These are phyloP conservation scores for Rhagonycha lutea DNA, from an alignment of 2,888 invertebrate genomes.

Conservation along the genomic window DNA sequence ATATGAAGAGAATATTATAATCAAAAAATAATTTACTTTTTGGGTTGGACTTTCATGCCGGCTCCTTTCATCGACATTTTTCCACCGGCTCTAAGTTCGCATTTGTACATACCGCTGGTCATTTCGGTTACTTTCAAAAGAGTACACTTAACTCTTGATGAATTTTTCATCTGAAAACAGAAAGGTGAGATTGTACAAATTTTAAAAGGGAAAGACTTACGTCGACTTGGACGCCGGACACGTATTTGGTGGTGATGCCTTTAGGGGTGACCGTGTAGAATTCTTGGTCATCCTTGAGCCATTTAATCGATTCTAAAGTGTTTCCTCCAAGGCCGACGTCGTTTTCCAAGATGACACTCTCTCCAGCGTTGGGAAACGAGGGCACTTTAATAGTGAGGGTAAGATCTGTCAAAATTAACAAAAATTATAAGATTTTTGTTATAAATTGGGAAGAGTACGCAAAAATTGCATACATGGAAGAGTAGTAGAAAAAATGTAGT, in stretches of 20 bases:
- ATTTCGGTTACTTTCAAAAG: slow-evolving; percentile 19
- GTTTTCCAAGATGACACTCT: slow-evolving; percentile 14
- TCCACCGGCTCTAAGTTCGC: slow-evolving; percentile 22
- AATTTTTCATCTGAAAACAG: slow-evolving; percentile 23
- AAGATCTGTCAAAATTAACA: slow-evolving; percentile 5
- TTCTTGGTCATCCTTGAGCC: slow-evolving; percentile 22
- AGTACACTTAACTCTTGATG: slow-evolving; percentile 20
- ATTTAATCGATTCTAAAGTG: slow-evolving; percentile 22
- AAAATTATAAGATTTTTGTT: too few relatives aligned
- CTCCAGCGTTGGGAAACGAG: slow-evolving; percentile 21
- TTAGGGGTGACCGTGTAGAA: slow-evolving; percentile 22
- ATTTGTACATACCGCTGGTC: slow-evolving; percentile 24
- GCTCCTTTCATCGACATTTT: slow-evolving; percentile 27
- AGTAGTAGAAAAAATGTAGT: too few relatives aligned
- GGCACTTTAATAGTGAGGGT: slow-evolving; percentile 19
- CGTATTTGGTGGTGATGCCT: slow-evolving; percentile 23
- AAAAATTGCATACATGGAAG: too few relatives aligned
- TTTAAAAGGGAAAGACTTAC: neutral
- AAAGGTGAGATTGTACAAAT: neutral
- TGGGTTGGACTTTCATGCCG: slow-evolving; percentile 24
- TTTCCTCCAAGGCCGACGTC: slow-evolving; percentile 23
- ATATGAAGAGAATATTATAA: neutral
- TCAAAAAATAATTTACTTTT: slow-evolving; percentile 3
- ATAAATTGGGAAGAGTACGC: too few relatives aligned
- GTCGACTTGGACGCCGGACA: slow-evolving; percentile 17